Percentiles rank a stretch among this genome's conserved stretches.
Conservation (phyloP, 2,797 vertebrate genomes). For the Gastrophryne carolinensis region DNA sequence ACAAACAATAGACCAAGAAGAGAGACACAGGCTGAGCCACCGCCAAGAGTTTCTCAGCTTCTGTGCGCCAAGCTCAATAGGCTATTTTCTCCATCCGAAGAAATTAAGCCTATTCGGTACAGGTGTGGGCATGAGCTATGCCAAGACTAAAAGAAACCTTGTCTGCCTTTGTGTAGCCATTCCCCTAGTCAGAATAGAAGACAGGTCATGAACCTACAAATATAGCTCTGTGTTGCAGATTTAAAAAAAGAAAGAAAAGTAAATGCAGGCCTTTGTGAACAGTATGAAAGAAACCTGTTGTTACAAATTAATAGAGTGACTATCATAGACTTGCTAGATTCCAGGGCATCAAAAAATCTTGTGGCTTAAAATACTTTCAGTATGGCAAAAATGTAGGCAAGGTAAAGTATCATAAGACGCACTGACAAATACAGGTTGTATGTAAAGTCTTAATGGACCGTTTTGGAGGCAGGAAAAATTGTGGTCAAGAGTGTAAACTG, state of each 20-base stretch:
- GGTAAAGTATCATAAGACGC: no score
- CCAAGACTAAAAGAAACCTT: not conserved
- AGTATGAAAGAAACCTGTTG: no score
- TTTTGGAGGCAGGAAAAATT: no score
- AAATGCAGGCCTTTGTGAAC: no score
- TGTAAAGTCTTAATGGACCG: no score
- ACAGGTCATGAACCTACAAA: not conserved
- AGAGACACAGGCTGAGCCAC: not conserved
- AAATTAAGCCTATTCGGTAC: not conserved
- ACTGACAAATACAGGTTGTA: no score
- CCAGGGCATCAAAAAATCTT: no score
- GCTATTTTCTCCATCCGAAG: not conserved
- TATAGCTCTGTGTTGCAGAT: not conserved
- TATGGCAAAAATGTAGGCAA: no score
- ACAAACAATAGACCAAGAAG: conserved; percentile 3
- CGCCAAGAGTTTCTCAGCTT: conserved; percentile 1
- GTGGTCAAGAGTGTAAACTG: no score
- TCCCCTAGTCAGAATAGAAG: not conserved
- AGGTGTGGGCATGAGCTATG: not conserved
- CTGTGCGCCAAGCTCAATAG: not conserved
- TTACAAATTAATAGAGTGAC: no score
- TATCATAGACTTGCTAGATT: no score
- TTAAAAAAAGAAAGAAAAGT: not conserved
- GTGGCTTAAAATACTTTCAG: no score
- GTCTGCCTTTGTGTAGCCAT: not conserved